Evolutionary conservation across 2,113 vertebrate genomes (phyloP), one percentile per base, ranked within the genome.

Genomic region (Labeo rohita): DNA sequence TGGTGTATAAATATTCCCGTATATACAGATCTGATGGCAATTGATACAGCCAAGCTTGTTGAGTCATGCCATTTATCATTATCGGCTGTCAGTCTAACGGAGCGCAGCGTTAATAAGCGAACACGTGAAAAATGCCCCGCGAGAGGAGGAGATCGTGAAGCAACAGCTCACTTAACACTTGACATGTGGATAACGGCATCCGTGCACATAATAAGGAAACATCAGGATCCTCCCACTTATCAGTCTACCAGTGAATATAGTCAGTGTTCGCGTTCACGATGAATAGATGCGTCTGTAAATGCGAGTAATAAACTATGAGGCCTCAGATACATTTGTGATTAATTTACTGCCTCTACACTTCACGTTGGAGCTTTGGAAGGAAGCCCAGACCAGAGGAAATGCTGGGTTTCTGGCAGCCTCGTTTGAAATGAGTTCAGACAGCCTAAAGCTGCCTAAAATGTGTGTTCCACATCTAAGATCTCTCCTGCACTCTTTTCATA

Each of bases 401-500:
- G 87, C 88, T 92, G 86, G 86, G 65, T 86, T 90, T 88, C 86
- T 89, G 81, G 86, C 85, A 88, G 88, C 72, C 90, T 87, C 54
- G 59, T 79, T 88, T 89, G 88, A 89, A 91, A 92, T 90, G 85
- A 89, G 90, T 92, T 90, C 88, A 90, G 84, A 88, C 88, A 89
- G 88, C 77, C 54, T 85, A 86, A 89, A 89, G 90, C 87, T 91
- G 87, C 89, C 89, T 86, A 87, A 88, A 89, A 90, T 88, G 85
- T 90, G 87, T 90, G 89, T 90, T 90, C 88, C 86, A 86, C 90
- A 90, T 91, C 87, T 88, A 87, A 86, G 52, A 89, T 81, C 85
- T 88, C 83, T 87, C 86, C 66, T 92, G 91, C 93, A 91, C 92
- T 91, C 89, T 81, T 47, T 91, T 86, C 89, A 89, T 70, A 70